Evolutionary conservation across 2,888 invertebrate species (phyloP), one percentile per base, ranked within the genome.

Genomic region (Melanostoma scalare): DNA sequence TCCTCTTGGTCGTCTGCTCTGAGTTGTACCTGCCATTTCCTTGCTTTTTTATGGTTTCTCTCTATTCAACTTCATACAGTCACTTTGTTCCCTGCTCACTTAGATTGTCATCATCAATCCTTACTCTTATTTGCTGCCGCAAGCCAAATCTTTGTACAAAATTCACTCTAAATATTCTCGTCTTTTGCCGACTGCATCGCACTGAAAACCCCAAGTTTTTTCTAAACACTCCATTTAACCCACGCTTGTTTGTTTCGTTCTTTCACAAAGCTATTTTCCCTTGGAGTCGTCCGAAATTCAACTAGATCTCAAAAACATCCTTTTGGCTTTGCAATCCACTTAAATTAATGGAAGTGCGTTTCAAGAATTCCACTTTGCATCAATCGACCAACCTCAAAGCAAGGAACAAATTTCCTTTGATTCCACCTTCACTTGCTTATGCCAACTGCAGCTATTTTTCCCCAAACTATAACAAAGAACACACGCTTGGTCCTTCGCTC

Each of bases 291-390:
- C 35, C 6, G 31, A 60, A 40, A n/a, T 5, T 56, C 33, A 31
- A 35, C 20, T 65, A 6, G 3, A 58, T 42, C 10, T 52, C 3
- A 42, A 5, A 35, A 63, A 38, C 30, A 48, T 60, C 20, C 53
- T 52, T 6, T 52, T 40, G 44, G 8, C 30, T 38, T 53, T 60
- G 6, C 20, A 52, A 58, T 33, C 53, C 30, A 40, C 40, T 9
- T 9, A 53, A 55, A 42, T 48, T 42, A 55, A 79, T 61, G 67
- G 10, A 78, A 77, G 50, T 58, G 10, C 50, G 31, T 72, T 77
- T 50, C 10, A 44, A 33, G 46, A 58, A 20, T 20, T 20, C 20
- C 20, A 20, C 20, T 20, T 20, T 20, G 6, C 31, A 61, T 20
- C 36, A 35, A 35, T 35, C n/a, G 10, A 46, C 44, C 35, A 36